Evolutionary conservation across 2,113 vertebrate species (phyloP), one percentile per base, ranked within the genome.

Genomic region (Chaetops frenatus): DNA sequence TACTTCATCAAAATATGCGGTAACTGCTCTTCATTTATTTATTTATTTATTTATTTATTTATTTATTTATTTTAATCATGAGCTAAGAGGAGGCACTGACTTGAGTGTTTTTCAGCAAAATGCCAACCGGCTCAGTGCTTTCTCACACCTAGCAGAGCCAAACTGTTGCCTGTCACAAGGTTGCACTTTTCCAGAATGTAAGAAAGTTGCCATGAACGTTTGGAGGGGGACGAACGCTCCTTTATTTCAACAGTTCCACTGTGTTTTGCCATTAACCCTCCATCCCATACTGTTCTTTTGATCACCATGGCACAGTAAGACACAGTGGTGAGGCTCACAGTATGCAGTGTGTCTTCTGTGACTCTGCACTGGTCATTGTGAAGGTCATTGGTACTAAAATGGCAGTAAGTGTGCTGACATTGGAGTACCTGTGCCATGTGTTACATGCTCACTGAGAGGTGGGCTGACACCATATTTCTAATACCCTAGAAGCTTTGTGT

Each of bases 371-470:
- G 27, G 27, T 57, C 6, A 27, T 27, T 56, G 12, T 53, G 67
- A 69, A 90, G 21, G n/a, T 35, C 50, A 28, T 1, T 45, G 9
- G 23, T n/a, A 40, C 17, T 18, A 69, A 92, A 88, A 44, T 3
- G 15, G 33, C 28, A 44, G 27, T 23, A 66, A 60, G 51, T 2
- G 12, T 71, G 35, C 21, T 66, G 35, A 44, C 2, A 38, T 38
- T 38, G 11, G 0, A 79, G 11, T n/a, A 71, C 17, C 56, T 0
- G 0, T 23, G 36, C 8, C 44, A 44, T 2, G 12, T 33, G 28
- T 53, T 50, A 54, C 7, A 33, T 5, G 7, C 10, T 50, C 47
- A 54, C 36, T 15, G 1, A 15, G 21, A 42, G 42, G 17, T 12
- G 10, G 7, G 12, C 27, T 81, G 45, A 81, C 35, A 78, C 29